Conservation (phyloP, 2,888 invertebrate species). For the Smittia aterrima region DNA sequence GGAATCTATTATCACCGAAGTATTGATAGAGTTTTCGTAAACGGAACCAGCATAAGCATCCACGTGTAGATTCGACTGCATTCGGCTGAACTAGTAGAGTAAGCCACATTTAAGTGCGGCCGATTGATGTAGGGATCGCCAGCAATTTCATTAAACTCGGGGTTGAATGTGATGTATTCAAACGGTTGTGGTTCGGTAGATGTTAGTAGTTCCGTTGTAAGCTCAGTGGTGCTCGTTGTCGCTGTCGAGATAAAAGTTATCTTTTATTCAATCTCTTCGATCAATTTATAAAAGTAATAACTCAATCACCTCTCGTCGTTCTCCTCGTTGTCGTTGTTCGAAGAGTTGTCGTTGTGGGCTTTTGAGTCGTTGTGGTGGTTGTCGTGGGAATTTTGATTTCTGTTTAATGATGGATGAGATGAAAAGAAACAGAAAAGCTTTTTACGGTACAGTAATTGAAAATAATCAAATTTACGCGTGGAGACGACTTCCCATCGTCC, state of each 20-base stretch:
- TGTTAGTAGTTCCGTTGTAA: not conserved
- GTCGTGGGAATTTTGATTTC: conserved; percentile 41
- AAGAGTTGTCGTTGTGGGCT: conserved; percentile 13
- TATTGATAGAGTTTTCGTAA: conserved; percentile 22
- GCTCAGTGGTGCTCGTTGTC: conserved; percentile 19
- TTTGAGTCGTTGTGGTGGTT: conserved; percentile 27
- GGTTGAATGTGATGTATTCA: conserved; percentile 36
- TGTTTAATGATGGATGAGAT: conserved; percentile 13
- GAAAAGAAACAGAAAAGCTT: conserved; percentile 2
- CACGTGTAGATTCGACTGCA: not conserved
- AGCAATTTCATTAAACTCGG: conserved; percentile 28
- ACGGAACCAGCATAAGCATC: conserved; percentile 28
- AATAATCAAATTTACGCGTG: not conserved
- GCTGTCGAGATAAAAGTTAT: not conserved
- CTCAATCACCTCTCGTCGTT: conserved; percentile 19
- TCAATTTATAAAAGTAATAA: not conserved
- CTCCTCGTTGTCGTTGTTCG: conserved; percentile 10
- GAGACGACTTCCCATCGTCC: not conserved
- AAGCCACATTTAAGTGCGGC: conserved; percentile 41
- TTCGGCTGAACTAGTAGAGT: conserved; percentile 37
- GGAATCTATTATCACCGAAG: conserved; percentile 33
- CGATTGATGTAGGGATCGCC: conserved; percentile 35
- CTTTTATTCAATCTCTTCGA: not conserved
- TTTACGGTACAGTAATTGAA: not conserved
- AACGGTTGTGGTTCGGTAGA: conserved; percentile 32